Evolutionary conservation across 2,797 vertebrate genomes (phyloP), one percentile per base, ranked within the genome.

Genomic region (Anas georgica): DNA sequence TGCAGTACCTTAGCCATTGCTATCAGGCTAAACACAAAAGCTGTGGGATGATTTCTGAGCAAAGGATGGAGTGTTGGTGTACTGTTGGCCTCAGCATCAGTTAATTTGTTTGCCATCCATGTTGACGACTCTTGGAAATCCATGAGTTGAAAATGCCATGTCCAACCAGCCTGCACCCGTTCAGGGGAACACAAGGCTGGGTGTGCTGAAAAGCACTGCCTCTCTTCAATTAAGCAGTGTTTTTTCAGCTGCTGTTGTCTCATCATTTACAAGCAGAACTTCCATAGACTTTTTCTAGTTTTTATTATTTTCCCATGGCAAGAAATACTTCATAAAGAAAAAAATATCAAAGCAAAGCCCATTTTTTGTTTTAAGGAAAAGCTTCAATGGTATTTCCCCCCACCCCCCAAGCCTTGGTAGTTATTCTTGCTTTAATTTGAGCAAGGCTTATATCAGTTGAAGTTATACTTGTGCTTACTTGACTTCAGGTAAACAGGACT

Each of bases 391-490:
- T 54, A 9, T 76, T 78, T 50, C 2, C 12, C 26, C 10, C 4
- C 17, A 18, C 6, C 10, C 21, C 5, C 16, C 25, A 76, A 82
- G 43, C 56, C 39, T 86, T 67, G 59, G 56, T 82, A 88, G 35
- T 28, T 64, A 25, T 84, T 74, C 29, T 64, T 83, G 62, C 60
- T 90, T 94, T 86, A 74, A 86, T 90, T 88, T 93, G 79, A 90
- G 54, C 41, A 89, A 68, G 69, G n/a, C 21, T 94, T 94, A 2
- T 94, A 91, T 94, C 93, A 80, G 75, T 33, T 82, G 60, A 77
- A 29, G 21, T 91, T 84, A n/a, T 62, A 78, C 88, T 83, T 96
- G 94, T 94, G 81, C 94, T 92, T 94, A 91, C 94, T 91, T 95
- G 91, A 92, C 85, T 93, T 74, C 85, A 94, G 79, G 92, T 84